phyloP scores from a whole-genome alignment of 2,888 invertebrate genomes.

The Dryobotodes eremita region DNA sequence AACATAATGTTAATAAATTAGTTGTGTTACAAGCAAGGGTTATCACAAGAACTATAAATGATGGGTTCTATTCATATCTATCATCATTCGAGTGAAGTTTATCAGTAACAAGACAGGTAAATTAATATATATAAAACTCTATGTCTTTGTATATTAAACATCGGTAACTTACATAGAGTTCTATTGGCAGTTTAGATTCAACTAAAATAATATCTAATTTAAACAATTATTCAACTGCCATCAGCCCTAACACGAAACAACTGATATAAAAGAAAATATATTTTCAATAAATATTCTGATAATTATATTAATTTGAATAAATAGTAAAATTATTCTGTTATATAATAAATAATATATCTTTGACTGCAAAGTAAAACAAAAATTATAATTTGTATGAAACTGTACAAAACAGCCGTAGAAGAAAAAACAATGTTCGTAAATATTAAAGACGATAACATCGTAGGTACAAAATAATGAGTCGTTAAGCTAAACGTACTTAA shows the following conservation, averaged over 20 bases:
- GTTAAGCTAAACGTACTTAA: conserved; percentile 86
- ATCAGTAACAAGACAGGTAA: conserved; percentile 73
- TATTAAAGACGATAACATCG: conserved; percentile 83
- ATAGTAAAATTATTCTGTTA: conserved; percentile 82
- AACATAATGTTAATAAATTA: conserved; percentile 86
- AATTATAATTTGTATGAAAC: conserved; percentile 85
- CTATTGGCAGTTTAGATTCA: conserved; percentile 85
- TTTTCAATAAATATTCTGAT: conserved; percentile 83
- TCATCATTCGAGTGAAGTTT: conserved; percentile 70
- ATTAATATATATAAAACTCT: conserved; percentile 80
- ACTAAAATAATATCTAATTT: conserved; percentile 78
- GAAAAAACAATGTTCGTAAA: conserved; percentile 76
- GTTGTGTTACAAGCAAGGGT: conserved; percentile 91
- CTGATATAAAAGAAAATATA: conserved; percentile 77
- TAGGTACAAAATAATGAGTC: conserved; percentile 87
- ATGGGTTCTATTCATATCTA: conserved; percentile 75
- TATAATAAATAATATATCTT: conserved; percentile 84
- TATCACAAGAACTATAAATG: conserved; percentile 84
- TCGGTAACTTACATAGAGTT: conserved; percentile 87
- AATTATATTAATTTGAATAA: conserved; percentile 83
- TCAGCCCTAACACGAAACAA: conserved; percentile 82
- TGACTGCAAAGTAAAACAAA: conserved; percentile 82
- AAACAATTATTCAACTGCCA: conserved; percentile 83
- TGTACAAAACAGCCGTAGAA: conserved; percentile 86
- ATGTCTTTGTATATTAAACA: conserved; percentile 85